Base-by-base conservation (phyloP, 2,797 vertebrate genomes). In the Bothrops alternatus region DNA sequence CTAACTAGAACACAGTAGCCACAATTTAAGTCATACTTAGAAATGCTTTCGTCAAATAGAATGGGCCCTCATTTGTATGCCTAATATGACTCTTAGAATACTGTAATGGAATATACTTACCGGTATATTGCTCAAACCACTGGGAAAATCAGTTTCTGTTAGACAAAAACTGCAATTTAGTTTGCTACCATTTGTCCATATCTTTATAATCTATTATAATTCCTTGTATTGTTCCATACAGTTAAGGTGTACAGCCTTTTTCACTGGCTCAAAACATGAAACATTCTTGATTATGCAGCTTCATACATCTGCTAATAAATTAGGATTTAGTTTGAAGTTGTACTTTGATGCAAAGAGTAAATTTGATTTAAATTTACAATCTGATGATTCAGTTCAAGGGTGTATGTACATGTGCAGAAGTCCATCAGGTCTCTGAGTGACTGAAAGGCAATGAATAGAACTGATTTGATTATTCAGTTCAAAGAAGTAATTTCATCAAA, bases 21-120 rank as follows among this genome's bases (percentile, higher is more conserved):
- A 25, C 86, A 32, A 55, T 91, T 91, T 65, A 50, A 65, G 58
- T 82, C 73, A 88, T 60, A 88, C 87, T 50, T 88, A 50, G 25
- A 63, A 91, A 88, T 90, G 86, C 37, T 69, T 88, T 91, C 90
- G 61, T 63, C 86, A 93, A 73, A 61, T 88, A 50, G n/a, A 50
- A 42, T 12, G 73, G 50, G 10, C 26, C 26, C 85, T 90, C 85
- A 93, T 90, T 32, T 88, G 11, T 90, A 90, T 88, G 57, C 56
- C 56, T 90, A 58, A 73, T 58, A 50, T 47, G 11, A 73, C 55
- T 90, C 61, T 78, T 56, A 56, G 56, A 90, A 90, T 42, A 78
- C 20, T 78, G 42, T 61, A 90, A 90, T 55, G 53, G 23, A 14
- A 28, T 56, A 90, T 32, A 86, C 25, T 56, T 42, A n/a, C n/a